Evolutionary conservation across 2,113 vertebrate species (phyloP).

Genomic region (Rhinogobius similis): DNA sequence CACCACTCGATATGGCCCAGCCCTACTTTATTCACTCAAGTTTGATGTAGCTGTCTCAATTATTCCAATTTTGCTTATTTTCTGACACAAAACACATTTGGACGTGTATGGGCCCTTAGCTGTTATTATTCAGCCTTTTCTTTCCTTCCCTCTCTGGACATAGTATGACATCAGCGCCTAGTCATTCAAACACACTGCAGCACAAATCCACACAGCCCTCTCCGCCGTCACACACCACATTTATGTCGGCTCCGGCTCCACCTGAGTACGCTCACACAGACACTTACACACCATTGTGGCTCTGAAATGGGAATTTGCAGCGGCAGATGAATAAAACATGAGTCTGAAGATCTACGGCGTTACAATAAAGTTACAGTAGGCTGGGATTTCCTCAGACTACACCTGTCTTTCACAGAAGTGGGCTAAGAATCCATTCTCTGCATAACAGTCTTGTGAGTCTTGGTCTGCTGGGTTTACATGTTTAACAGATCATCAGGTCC

Average conservation of each 20-base stretch:
- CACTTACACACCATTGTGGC: conserved; percentile 11
- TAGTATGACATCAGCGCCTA: neutral
- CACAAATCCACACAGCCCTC: neutral
- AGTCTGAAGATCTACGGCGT: conserved; percentile 39
- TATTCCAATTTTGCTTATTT: neutral
- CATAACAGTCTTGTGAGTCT: neutral
- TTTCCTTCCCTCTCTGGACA: neutral
- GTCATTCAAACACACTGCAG: neutral
- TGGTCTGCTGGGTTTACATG: neutral
- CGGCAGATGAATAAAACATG: conserved; percentile 65
- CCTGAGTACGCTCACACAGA: conserved; percentile 11
- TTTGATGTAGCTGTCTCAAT: neutral
- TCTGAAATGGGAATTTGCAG: conserved; percentile 58
- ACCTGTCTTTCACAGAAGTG: neutral
- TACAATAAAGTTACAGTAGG: conserved; percentile 40
- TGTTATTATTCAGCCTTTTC: neutral
- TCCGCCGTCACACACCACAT: neutral
- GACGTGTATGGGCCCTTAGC: neutral
- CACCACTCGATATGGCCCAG: neutral
- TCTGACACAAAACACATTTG: neutral
- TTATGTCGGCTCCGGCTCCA: conserved; percentile 9
- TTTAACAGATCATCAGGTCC: neutral
- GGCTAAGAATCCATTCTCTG: neutral
- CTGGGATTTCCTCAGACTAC: conserved; percentile 30
- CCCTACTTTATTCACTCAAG: neutral